Evolutionary conservation across 2,113 vertebrate genomes (phyloP).

Genomic region (Tragulus kanchil): DNA sequence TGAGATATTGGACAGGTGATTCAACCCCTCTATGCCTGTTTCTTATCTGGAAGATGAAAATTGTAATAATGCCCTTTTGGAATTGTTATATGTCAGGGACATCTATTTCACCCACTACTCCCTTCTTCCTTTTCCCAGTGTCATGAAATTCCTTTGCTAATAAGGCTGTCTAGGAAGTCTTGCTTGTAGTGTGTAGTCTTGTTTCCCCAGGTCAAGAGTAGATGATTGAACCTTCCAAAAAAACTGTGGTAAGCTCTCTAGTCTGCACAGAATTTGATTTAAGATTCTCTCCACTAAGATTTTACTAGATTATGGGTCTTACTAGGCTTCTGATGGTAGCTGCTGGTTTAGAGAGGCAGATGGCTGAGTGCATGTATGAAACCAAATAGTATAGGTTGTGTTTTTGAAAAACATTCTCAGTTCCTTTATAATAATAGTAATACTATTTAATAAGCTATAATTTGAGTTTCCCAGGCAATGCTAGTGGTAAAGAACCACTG

Average conservation of each 20-base stretch:
- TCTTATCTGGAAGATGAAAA: background rate
- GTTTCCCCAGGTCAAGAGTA: background rate
- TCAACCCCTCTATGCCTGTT: background rate
- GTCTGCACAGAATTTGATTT: background rate
- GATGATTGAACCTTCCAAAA: background rate
- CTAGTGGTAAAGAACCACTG: no score
- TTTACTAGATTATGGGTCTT: background rate
- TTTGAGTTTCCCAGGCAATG: no score
- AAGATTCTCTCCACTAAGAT: background rate
- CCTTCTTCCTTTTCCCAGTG: background rate
- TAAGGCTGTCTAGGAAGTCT: background rate
- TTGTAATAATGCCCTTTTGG: background rate
- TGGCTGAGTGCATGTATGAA: background rate
- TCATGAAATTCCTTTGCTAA: background rate
- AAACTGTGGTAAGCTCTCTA: background rate
- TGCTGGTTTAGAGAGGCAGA: background rate
- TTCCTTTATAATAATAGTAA: background rate
- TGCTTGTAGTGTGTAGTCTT: background rate
- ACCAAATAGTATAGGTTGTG: background rate
- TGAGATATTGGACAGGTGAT: background rate
- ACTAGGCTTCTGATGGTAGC: background rate
- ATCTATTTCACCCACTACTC: background rate
- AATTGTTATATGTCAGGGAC: background rate
- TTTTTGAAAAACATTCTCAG: background rate
- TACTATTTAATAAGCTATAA: background rate